Evolutionary conservation across 1,140 invertebrate genomes (phyloP).

Genomic region (Metaphire vulgaris): DNA sequence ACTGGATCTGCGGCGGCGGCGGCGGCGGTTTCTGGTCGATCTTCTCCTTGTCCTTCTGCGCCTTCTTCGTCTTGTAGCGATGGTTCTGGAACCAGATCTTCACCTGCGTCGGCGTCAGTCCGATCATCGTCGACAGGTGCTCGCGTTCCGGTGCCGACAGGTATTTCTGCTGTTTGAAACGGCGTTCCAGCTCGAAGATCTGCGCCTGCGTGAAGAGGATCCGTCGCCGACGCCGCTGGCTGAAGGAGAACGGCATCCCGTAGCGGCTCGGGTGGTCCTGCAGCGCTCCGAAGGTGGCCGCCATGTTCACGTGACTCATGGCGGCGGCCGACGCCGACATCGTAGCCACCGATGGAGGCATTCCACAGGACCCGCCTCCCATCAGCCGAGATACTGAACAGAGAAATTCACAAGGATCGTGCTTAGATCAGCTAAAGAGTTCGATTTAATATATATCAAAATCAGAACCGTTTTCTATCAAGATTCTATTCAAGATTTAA

Average conservation of each 20-base stretch:
- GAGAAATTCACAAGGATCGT: too few species aligned
- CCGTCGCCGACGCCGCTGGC: constrained; percentile 15
- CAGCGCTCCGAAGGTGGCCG: constrained; percentile 39
- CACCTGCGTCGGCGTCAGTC: constrained; percentile 61
- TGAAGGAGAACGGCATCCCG: constrained; percentile 8
- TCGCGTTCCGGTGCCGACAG: constrained; percentile 93
- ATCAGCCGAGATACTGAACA: constrained; percentile 26
- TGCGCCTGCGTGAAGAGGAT: constrained; percentile 31
- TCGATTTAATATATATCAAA: too few species aligned
- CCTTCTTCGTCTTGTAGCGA: constrained; percentile 31
- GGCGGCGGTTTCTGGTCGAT: constrained; percentile 11
- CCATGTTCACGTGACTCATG: constrained; percentile 13
- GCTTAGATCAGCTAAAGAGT: too few species aligned
- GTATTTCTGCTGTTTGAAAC: constrained; percentile 92
- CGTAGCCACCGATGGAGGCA: constrained; percentile 17
- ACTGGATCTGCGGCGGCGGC: background rate
- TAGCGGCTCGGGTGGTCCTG: too few species aligned
- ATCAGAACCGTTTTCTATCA: too few species aligned
- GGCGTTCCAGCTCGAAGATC: constrained; percentile 71
- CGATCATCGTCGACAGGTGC: constrained; percentile 75
- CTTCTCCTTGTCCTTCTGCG: constrained; percentile 22
- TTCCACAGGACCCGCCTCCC: constrained; percentile 21
- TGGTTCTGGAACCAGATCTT: constrained; percentile 88
- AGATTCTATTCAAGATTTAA: too few species aligned
- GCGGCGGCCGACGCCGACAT: constrained; percentile 16